These are phyloP conservation scores for Luffia ferchaultella DNA, from an alignment of 2,888 invertebrate genomes.

Conservation along the genomic window DNA sequence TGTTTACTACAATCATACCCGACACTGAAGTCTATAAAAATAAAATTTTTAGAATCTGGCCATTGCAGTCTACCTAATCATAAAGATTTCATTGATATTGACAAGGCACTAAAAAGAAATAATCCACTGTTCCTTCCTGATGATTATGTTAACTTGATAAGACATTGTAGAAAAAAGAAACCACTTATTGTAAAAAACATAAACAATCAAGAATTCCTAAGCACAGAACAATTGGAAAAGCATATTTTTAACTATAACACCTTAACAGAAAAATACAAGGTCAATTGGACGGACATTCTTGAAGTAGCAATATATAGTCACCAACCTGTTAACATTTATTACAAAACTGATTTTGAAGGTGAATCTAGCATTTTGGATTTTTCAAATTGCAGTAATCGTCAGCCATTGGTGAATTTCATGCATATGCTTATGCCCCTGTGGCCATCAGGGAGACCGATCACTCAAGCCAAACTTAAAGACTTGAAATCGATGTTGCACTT, in stretches of 20 bases:
- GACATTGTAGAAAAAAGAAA: conserved; percentile 1
- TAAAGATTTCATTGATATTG: conserved; percentile 1
- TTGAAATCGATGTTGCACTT: neutral
- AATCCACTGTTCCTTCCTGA: neutral
- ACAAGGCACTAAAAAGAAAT: neutral
- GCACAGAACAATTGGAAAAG: conserved; percentile 3
- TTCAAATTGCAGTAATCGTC: neutral
- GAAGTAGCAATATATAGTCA: neutral
- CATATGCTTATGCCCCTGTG: neutral
- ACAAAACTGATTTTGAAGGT: conserved; percentile 2
- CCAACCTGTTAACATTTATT: neutral
- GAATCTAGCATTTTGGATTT: neutral
- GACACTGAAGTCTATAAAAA: neutral
- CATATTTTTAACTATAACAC: neutral
- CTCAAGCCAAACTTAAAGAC: conserved; percentile 1
- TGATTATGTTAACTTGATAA: conserved; percentile 1
- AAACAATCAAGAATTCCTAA: neutral
- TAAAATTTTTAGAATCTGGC: neutral
- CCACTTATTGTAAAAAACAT: conserved; percentile 1
- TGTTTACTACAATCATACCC: neutral
- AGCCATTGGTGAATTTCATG: neutral
- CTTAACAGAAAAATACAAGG: neutral
- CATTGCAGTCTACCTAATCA: neutral
- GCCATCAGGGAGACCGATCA: neutral
- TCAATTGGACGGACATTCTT: neutral